phyloP scores from a whole-genome alignment of 2,888 invertebrate genomes.

The Formica aserva region DNA sequence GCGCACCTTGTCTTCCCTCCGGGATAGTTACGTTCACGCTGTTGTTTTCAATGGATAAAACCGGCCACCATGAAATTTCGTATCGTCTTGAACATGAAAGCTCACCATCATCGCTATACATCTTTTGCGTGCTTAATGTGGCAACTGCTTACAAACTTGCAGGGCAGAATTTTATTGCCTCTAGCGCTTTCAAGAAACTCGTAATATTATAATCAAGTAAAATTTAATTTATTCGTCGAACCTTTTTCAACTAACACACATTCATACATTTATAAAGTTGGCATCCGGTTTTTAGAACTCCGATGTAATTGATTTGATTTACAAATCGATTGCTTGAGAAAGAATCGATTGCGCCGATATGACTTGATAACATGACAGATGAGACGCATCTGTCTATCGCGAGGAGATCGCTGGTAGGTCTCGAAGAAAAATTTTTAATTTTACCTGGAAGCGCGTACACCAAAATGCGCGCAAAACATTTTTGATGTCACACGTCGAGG shows the following conservation, averaged over 20 bases:
- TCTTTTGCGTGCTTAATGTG: background rate
- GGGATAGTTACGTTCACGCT: background rate
- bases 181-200: conserved; percentile 5
- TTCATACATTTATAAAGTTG: background rate
- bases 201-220: background rate
- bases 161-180: conserved; percentile 28
- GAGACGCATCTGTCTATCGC: conserved; percentile 34
- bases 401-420: background rate
- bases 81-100: background rate
- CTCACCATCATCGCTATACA: background rate
- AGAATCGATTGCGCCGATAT: background rate
- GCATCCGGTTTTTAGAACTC: conserved; percentile 46
- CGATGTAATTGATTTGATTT: conserved; percentile 8
- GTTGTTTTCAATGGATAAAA: conserved; percentile 21
- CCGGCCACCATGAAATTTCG: conserved; percentile 25
- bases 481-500: conserved; percentile 81
- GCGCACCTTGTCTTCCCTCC: background rate
- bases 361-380: conserved; percentile 19
- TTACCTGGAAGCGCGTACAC: conserved; percentile 29
- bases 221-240: conserved; percentile 3
- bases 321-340: conserved; percentile 8
- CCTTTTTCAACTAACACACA: background rate
- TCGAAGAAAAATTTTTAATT: conserved; percentile 51
- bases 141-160: background rate
- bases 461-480: conserved; percentile 59